These are phyloP conservation scores for Girardinichthys multiradiatus DNA, from an alignment of 2,113 vertebrate genomes.

Conservation along the genomic window DNA sequence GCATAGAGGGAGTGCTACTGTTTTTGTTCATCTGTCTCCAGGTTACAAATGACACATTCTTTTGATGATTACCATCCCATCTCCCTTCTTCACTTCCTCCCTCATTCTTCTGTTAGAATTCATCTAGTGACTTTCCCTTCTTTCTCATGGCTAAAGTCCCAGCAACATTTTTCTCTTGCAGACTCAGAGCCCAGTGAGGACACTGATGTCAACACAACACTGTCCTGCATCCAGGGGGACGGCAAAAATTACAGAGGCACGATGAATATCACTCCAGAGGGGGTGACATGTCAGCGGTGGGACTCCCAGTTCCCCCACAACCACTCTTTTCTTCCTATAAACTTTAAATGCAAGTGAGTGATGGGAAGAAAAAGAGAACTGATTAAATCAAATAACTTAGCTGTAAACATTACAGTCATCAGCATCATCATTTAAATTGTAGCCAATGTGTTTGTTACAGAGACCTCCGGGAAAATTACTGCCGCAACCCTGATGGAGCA, in stretches of 20 bases:
- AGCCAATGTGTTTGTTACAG: constrained; percentile 74
- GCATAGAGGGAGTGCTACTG: constrained; percentile 56
- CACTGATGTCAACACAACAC: constrained; percentile 72
- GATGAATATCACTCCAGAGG: constrained; percentile 86
- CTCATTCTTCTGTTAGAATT: constrained; percentile 18
- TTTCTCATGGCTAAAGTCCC: constrained; percentile 16
- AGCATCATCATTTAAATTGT: constrained; percentile 60
- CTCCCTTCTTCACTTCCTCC: constrained; percentile 33
- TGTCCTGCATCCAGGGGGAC: constrained; percentile 84
- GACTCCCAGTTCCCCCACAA: constrained; percentile 92
- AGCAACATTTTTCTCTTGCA: constrained; percentile 22
- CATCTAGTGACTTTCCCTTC: background rate
- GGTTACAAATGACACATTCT: constrained; percentile 77
- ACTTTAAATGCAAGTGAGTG: constrained; percentile 98
- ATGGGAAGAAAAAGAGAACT: background rate
- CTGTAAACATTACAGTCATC: constrained; percentile 9
- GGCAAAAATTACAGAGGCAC: constrained; percentile 89
- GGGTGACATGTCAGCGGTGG: constrained; percentile 92
- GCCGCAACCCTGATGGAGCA: constrained; percentile 94
- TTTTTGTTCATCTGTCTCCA: constrained; percentile 74
- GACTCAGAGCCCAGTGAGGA: constrained; percentile 64
- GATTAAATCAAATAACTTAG: background rate
- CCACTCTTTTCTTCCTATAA: constrained; percentile 89
- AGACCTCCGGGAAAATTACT: constrained; percentile 93
- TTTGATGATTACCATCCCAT: constrained; percentile 67